Evolutionary conservation across 2,113 vertebrate genomes (phyloP).

Genomic region (Sula dactylatra): DNA sequence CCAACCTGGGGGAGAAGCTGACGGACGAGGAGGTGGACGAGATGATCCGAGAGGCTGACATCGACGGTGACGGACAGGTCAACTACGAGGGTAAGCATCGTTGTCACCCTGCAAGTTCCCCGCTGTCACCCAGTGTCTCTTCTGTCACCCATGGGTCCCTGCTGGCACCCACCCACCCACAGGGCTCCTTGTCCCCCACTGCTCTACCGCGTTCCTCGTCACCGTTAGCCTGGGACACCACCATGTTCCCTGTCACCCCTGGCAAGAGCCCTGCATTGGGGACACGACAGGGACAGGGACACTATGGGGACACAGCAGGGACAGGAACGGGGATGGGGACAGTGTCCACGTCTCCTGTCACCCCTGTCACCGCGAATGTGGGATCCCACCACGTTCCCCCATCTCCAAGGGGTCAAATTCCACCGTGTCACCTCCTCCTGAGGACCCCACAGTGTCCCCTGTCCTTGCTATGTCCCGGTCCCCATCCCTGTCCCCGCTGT

Average conservation of each 20-base stretch:
- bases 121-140: background rate
- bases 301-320: background rate
- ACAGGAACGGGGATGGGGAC: background rate
- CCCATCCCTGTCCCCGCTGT: no score
- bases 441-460: background rate
- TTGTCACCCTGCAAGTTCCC: background rate
- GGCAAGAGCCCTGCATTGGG: background rate
- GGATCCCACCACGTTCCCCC: no score
- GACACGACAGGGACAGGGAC: background rate
- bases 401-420: background rate
- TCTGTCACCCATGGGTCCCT: background rate
- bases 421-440: background rate
- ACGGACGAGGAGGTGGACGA: slow-evolving; percentile 90
- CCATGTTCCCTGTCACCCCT: background rate
- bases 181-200: background rate
- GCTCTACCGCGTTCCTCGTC: fast-evolving
- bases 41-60: slow-evolving; percentile 92
- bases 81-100: slow-evolving; percentile 85
- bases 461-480: background rate
- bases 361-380: no score
- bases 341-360: background rate
- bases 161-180: background rate
- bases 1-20: slow-evolving; percentile 90
- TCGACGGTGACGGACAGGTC: slow-evolving; percentile 89
- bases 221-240: background rate